Percentiles rank a stretch among this genome's conserved stretches.
Evolutionary conservation across 2,797 vertebrate species (phyloP).

Genomic region (Eulemur albifrons): DNA sequence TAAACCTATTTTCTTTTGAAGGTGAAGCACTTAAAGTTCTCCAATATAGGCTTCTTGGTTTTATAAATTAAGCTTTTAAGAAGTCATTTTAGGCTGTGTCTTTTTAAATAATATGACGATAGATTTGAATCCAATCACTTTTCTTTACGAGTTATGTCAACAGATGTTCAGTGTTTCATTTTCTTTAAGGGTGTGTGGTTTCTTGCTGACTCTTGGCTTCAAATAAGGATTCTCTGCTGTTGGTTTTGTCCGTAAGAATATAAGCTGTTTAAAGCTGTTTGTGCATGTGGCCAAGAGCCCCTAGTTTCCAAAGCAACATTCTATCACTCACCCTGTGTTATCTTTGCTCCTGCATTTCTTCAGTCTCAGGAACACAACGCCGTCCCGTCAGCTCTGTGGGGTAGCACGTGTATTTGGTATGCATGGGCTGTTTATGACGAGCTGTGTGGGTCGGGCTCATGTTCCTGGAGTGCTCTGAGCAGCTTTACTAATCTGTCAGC

Average conservation of each 20-base stretch:
- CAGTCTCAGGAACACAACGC: background rate
- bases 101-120: slow-evolving; percentile 59
- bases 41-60: background rate
- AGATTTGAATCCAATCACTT: slow-evolving; percentile 58
- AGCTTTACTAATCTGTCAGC: slow-evolving; percentile 90
- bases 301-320: slow-evolving; percentile 57
- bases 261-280: slow-evolving; percentile 67
- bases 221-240: slow-evolving; percentile 11
- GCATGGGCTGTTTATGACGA: slow-evolving; percentile 73
- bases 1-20: slow-evolving; percentile 29
- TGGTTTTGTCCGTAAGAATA: slow-evolving; percentile 70
- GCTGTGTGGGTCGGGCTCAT: slow-evolving; percentile 81
- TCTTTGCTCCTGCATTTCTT: slow-evolving; percentile 52
- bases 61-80: slow-evolving; percentile 61
- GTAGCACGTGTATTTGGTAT: slow-evolving; percentile 34
- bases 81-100: slow-evolving; percentile 47
- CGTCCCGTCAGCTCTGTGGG: background rate
- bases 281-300: slow-evolving; percentile 40
- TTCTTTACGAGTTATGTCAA: slow-evolving; percentile 63
- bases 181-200: slow-evolving; percentile 68
- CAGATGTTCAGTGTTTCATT: slow-evolving; percentile 63
- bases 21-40: background rate
- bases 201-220: slow-evolving; percentile 75
- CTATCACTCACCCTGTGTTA: slow-evolving; percentile 21
- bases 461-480: slow-evolving; percentile 86